Conservation (phyloP, 2,113 vertebrate species). For the Picathartes gymnocephalus region DNA sequence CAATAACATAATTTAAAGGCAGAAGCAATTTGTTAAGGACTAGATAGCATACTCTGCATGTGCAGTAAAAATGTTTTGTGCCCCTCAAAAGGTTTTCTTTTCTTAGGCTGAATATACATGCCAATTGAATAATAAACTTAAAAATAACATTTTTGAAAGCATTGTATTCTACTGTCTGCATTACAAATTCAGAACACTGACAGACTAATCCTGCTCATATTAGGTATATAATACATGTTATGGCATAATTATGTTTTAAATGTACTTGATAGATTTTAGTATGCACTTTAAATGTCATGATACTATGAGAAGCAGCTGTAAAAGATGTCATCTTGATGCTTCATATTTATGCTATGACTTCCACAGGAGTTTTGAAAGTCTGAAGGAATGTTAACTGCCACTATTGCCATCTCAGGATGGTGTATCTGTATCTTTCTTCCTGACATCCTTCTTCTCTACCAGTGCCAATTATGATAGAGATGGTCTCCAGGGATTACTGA, state of each 20-base stretch:
- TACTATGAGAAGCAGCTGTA: slow-evolving; percentile 2
- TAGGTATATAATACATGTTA: background rate
- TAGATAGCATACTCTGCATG: background rate
- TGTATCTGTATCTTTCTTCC: background rate
- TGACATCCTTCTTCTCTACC: background rate
- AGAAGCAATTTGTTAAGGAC: background rate
- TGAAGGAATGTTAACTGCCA: background rate
- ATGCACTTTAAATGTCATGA: background rate
- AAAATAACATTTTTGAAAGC: background rate
- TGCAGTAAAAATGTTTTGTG: background rate
- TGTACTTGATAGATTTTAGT: slow-evolving; percentile 13
- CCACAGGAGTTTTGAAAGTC: background rate
- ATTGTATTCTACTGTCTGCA: background rate
- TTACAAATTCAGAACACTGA: background rate
- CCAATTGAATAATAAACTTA: slow-evolving; percentile 36
- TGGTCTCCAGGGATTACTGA: background rate
- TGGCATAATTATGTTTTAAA: background rate
- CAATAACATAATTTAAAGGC: slow-evolving; percentile 26
- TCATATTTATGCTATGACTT: background rate
- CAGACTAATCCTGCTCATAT: background rate
- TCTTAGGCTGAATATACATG: background rate
- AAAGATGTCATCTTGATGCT: background rate
- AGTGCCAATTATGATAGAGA: background rate
- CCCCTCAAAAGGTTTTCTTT: slow-evolving; percentile 20
- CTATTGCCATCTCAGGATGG: background rate